phyloP scores from a whole-genome alignment of 1,140 invertebrate genomes.

The Pseudomyrmex pallidus region DNA sequence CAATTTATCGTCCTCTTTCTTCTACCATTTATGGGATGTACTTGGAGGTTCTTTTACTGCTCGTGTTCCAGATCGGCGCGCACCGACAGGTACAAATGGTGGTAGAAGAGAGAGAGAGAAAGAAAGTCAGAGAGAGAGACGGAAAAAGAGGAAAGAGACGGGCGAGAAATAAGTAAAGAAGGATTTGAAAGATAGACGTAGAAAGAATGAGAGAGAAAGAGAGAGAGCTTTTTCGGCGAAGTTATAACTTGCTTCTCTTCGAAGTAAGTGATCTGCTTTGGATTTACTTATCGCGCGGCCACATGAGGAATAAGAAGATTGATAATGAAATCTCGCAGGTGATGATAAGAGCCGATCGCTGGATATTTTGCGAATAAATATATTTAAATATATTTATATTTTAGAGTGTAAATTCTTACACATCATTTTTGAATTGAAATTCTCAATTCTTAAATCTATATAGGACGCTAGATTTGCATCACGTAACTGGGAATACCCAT shows the following conservation, averaged over 20 bases:
- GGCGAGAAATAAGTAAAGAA: slow-evolving; percentile 12
- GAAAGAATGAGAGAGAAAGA: no score
- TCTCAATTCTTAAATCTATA: no score
- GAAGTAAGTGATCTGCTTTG: background rate
- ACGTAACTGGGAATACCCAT: no score
- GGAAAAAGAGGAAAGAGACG: background rate
- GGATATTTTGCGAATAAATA: background rate
- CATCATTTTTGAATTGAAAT: no score
- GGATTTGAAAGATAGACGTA: slow-evolving; percentile 7
- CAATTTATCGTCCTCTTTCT: slow-evolving; percentile 39
- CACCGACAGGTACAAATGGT: slow-evolving; percentile 48
- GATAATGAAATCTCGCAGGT: background rate
- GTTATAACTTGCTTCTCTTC: slow-evolving; percentile 17
- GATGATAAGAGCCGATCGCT: background rate
- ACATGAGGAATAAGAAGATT: slow-evolving; percentile 1
- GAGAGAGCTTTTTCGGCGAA: slow-evolving; percentile 15
- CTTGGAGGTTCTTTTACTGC: slow-evolving; percentile 48
- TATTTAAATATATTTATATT: background rate
- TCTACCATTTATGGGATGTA: slow-evolving; percentile 30
- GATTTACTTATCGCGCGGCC: background rate
- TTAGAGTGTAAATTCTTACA: background rate
- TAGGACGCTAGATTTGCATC: no score
- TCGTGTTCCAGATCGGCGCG: slow-evolving; percentile 34
- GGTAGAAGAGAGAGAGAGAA: background rate
- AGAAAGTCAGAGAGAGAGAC: no score